Evolutionary conservation across 37 sponge, comb jelly and placozoan species (phyloP).

Genomic region (Oopsacas minuta): DNA sequence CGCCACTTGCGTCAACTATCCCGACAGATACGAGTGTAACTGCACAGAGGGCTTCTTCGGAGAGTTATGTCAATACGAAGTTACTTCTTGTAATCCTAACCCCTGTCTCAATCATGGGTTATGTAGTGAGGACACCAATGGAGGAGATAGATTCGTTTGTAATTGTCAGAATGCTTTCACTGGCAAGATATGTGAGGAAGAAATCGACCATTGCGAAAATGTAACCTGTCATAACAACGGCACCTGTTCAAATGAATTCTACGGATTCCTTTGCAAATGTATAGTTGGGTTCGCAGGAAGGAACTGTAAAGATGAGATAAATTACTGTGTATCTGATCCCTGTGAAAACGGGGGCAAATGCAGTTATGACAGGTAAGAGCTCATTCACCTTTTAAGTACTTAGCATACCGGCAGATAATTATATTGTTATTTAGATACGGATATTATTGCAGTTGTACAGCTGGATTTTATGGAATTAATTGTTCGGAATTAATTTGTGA

Average conservation of each 20-base stretch:
- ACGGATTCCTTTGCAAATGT: background rate
- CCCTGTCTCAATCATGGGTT: background rate
- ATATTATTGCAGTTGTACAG: background rate
- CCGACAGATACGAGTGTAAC: background rate
- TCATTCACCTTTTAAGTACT: too few species aligned
- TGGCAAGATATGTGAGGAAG: background rate
- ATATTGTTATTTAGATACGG: background rate
- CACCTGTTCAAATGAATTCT: background rate
- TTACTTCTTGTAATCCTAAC: background rate
- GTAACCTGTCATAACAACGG: conserved; percentile 7
- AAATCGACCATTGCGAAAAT: background rate
- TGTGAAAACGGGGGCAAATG: background rate
- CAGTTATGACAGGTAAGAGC: background rate
- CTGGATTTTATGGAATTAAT: background rate
- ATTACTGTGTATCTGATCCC: background rate
- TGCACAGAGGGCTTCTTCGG: background rate
- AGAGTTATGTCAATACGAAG: background rate
- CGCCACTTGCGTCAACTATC: background rate
- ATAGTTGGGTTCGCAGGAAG: background rate
- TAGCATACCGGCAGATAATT: too few species aligned
- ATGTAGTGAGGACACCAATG: background rate
- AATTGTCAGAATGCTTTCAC: background rate
- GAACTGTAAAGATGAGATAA: background rate
- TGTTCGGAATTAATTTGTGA: background rate
- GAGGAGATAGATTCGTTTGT: background rate